Percentiles rank a stretch among this genome's conserved stretches.
These are phyloP conservation scores for Ammodytes dubius DNA, from an alignment of 2,113 vertebrate species.

Conservation along the genomic window DNA sequence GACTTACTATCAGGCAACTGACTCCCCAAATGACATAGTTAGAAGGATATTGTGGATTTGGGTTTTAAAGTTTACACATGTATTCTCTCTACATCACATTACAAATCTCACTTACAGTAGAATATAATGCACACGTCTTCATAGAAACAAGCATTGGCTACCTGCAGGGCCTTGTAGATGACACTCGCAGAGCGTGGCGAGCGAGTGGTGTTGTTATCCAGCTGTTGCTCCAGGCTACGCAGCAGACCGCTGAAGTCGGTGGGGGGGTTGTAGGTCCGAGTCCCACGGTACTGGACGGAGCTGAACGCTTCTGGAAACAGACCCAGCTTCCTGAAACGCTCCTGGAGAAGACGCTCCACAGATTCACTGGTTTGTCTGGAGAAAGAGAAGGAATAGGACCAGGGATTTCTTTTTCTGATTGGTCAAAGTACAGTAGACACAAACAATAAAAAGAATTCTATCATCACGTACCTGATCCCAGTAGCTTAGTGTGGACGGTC, in stretches of 20 bases:
- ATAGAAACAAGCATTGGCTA: constrained; percentile 46
- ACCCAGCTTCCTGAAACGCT: constrained; percentile 95
- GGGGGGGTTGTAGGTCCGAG: constrained; percentile 96
- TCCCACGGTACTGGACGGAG: constrained; percentile 97
- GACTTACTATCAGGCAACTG: too few relatives aligned
- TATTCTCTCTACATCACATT: not conserved
- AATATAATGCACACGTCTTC: too few relatives aligned
- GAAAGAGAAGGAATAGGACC: not conserved
- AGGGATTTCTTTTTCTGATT: not conserved
- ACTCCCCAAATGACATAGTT: too few relatives aligned
- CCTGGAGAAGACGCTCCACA: constrained; percentile 95
- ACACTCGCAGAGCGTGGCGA: constrained; percentile 94
- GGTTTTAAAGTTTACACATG: not conserved
- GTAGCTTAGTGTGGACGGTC: constrained; percentile 96
- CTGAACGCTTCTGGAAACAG: constrained; percentile 98
- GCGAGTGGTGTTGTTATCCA: constrained; percentile 97
- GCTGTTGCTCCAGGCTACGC: constrained; percentile 91
- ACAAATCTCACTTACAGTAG: not conserved
- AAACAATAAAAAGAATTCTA: too few relatives aligned
- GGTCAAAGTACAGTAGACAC: not conserved
- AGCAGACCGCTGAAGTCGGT: constrained; percentile 97
- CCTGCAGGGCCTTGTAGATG: constrained; percentile 96
- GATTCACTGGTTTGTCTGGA: constrained; percentile 91
- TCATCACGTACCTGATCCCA: constrained; percentile 90
- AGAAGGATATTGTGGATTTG: too few relatives aligned